Base-by-base conservation (phyloP, 1,140 invertebrate genomes). In the Parasteatoda tepidariorum region DNA sequence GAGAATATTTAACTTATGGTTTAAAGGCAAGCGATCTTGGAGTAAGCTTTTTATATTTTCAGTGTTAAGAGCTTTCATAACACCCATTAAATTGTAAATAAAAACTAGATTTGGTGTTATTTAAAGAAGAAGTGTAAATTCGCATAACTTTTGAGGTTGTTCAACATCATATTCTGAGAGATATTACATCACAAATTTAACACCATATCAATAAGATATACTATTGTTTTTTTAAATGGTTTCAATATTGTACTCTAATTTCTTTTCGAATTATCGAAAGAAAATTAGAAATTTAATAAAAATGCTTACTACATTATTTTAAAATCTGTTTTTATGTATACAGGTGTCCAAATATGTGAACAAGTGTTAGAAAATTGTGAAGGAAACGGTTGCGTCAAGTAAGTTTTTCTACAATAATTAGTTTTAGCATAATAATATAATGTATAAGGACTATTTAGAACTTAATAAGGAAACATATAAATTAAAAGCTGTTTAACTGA, bases 301-400 rank as follows among this genome's bases (percentile, higher is more conserved):
- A 6, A 61, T 6, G n/a, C 26, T 26, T 30, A 30, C 4, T 31
- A 9, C 26, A 7, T 13, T 26, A 24, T 31, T 31, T 64, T 30
- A 0, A 28, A 33, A 28, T 3, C 26, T 3, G n/a, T 18, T 73
- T 62, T 62, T 41, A 9, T 22, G 9, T 31, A 55, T 73, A 5
- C 48, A 75, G 73, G 73, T 1, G 13, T 75, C 11, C 73, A 75
- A 13, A 30, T 75, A 41, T 75, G 73, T 28, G 13, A 62, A 62
- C 33, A 75, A 38, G 34, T 62, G 31, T 13, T 41, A 6, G 28
- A 75, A 28, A 22, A 75, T n/a, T 75, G 73, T n/a, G 73, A 75
- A 18, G 59, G 73, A 15, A 57, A 75, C 28, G 13, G 31, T 6
- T 75, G 73, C 28, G 22, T 30, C 57, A 75, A 61, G 73, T 75